Base-by-base conservation (phyloP, 1,140 invertebrate species). In the Dendroctonus ponderosae region DNA sequence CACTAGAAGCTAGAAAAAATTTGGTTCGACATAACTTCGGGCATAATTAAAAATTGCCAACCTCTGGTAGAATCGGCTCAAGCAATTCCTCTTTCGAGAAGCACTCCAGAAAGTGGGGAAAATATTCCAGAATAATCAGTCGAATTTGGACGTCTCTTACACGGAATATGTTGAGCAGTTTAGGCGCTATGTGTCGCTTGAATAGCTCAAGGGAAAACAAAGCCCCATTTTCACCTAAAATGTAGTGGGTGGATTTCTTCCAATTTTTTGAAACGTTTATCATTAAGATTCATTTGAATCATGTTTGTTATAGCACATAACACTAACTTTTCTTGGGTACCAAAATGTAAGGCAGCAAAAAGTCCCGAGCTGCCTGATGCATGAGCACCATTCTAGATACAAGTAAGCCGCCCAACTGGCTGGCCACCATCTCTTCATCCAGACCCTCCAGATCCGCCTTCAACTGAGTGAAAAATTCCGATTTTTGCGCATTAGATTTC, bases 301-400 rank as follows among this genome's bases (percentile, higher is more conserved):
- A 57, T 41, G 3, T 12, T 52, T 14, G 9, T 26, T 26, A 9
- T 9, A 52, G 6, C 9, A 48, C 46, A 46, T 54, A 44, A 60
- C 37, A 14, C 68, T 79, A 71, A 85, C 84, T 81, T 74, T 82
- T 80, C 78, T 84, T 86, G 38, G 91, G 89, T 69, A 84, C 85
- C 15, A 94, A 80, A 65, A 95, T 82, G 76, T 83, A 85, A 48
- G 92, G 91, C 59, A 93, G 80, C 6, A 94, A 82, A 79, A 86
- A 84, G 54, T 82, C 80, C 78, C 90, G 87, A 9, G 93, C 93
- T 49, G 88, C 89, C 67, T 83, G 78, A 80, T 94, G 90, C 38
- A 94, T 79, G 43, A 94, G 80, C 38, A 94, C 92, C 80, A 94
- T 85, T 73, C 92, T 84, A 2, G 91, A 92, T 8, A 95, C 79